Evolutionary conservation across 2,113 vertebrate genomes (phyloP), one percentile per base, ranked within the genome.

Genomic region (Hystrix brachyura): DNA sequence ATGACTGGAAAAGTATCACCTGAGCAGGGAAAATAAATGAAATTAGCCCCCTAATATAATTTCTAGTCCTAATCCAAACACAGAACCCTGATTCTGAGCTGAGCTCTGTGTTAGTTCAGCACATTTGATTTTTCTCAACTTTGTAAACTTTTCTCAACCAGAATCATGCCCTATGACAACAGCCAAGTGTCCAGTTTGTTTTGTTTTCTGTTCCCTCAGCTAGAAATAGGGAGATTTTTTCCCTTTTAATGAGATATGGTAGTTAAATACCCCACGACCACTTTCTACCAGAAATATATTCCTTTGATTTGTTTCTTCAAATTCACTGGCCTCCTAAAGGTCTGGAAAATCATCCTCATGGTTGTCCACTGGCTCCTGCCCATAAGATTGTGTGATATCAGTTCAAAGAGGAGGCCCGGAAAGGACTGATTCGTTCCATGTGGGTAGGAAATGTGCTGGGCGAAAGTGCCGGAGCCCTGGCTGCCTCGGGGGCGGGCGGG

Each of bases 281-380:
- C 48, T 8, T 97, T 55, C 76, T 86, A 86, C 62, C 27, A 93
- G 29, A 79, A 85, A n/a, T 83, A 67, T 89, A 90, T 81, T 83
- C 62, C 87, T 95, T 94, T 76, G 38, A 48, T 60, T 93, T 97
- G 83, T 74, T 55, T 32, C 81, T 92, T 92, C 92, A 48, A 46
- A 85, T 93, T 96, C 76, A 60, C 8, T n/a, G 23, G 81, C 84
- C 17, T 67, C 67, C 86, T 80, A 59, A 88, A 91, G 19, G 62
- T 93, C 81, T 95, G 93, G 88, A 89, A 97, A 96, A 89, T 83
- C 43, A 51, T 83, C 53, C 62, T 93, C 27, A 32, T 17, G 62
- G 94, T 51, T 78, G n/a, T 91, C 83, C 72, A 91, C 78, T 95
- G 95, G 46, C 91, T 96, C 25, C 60, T 96, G 79, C 67, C 91